Evolutionary conservation across 2,888 invertebrate genomes (phyloP), one percentile per base, ranked within the genome.

Genomic region (Iphiclides podalirius): DNA sequence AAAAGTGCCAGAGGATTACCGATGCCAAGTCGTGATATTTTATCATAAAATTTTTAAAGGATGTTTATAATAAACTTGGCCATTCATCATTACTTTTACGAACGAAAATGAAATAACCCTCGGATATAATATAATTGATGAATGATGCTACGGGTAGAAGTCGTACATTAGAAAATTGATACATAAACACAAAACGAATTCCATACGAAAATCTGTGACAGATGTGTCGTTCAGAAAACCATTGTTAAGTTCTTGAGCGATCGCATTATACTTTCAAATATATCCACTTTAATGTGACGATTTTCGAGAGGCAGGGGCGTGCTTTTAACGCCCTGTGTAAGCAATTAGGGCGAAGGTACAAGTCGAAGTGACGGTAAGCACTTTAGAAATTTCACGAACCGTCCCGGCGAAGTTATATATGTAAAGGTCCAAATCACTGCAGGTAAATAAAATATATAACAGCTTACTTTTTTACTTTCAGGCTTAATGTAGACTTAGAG

Each of bases 211-310:
- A 41, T 33, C 17, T 11, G 12, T 17, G 17, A 41, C 33, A 20
- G 33, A 38, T 34, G 43, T 23, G 38, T 15, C 36, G 16, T 49
- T 33, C 33, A 34, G 28, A 43, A 51, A 48, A 47, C 50, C 45
- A 51, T 47, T 52, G 47, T 52, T 47, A 51, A 45, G 42, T 52
- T 45, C 41, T 52, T 39, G 47, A 50, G 39, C 50, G 33, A 15
- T 33, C 52, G 34, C 51, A 52, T 55, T 55, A 52, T 39, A 52
- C 52, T 52, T 55, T 47, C 45, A 52, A 55, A 55, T 52, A 51
- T 46, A 52, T 52, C 45, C 50, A 13, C 48, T 52, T 55, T 41
- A 49, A 50, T 40, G 49, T 47, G 46, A 50, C 52, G 47, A 44
- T 44, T 52, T 54, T 41, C 40, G 44, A 48, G 47, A 28, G 46